Evolutionary conservation across 1,140 invertebrate genomes (phyloP), one percentile per base, ranked within the genome.

Genomic region (Oedothorax gibbosus): DNA sequence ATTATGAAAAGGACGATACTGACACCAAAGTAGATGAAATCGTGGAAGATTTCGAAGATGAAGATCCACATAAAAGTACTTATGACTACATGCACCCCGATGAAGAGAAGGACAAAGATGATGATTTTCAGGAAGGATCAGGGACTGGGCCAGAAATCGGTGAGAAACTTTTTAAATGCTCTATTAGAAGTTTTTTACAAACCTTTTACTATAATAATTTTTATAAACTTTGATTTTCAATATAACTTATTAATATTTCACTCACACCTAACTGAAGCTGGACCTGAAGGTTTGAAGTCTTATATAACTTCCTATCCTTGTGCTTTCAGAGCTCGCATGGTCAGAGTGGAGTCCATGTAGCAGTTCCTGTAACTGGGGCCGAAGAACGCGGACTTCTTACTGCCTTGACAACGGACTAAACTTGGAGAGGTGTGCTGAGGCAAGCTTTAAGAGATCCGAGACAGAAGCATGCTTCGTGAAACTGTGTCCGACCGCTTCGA

Each of bases 341-440:
- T 85, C 83, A 11, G 83, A 85, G 35, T 85, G 83, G 83, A 77
- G 72, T 7, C 75, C 83, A 10, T 85, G 83, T 51, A 85, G 83
- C 54, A 51, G 21, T 6, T 77, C 83, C 5, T 85, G 83, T 35
- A 78, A 78, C 56, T 85, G 83, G 83, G 83, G 83, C 12, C 51
- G 73, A 0, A 53, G 83, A 9, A 78, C 83, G 8, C n/a, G 83
- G 20, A 85, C 83, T 0, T 85, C 75, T 9, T 85, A 85, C 56
- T 85, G 83, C 35, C 21, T 71, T 9, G 75, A 78, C 66, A 85
- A 85, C 20, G 73, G 64, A 7, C n/a, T 65, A 0, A 76, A 78
- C 21, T 35, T 78, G 12, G 75, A 85, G 11, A 78, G 53, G 3
- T 85, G 83, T 20, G 56, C 64, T 8, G 53, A 66, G 53, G 54